Conservation (phyloP, 2,113 vertebrate species). For the Menura novaehollandiae region DNA sequence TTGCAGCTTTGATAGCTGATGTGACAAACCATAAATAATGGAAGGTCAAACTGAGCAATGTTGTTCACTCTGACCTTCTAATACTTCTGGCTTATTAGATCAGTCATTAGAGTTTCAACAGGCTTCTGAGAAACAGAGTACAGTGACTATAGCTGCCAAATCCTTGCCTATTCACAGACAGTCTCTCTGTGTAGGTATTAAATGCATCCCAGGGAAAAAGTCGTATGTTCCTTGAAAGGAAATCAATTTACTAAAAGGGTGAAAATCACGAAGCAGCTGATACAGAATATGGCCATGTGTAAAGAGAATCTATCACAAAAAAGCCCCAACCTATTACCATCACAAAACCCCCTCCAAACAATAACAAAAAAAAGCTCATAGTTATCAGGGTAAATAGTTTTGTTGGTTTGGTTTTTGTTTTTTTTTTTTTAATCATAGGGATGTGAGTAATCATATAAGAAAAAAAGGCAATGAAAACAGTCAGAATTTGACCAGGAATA, state of each 20-base stretch:
- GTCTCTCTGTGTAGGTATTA: background rate
- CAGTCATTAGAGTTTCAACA: slow-evolving; percentile 39
- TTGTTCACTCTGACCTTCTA: slow-evolving; percentile 48
- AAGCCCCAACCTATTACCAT: rapidly evolving
- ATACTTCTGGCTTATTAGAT: slow-evolving; percentile 63
- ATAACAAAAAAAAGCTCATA: background rate
- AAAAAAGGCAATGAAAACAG: background rate
- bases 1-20: slow-evolving; percentile 43
- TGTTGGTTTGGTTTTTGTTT: background rate
- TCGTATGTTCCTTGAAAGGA: background rate
- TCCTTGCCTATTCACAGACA: background rate
- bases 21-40: slow-evolving; percentile 61
- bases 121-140: slow-evolving; percentile 30
- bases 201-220: background rate
- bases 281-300: background rate
- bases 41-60: slow-evolving; percentile 48
- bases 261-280: background rate
- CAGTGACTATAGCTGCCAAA: slow-evolving; percentile 28
- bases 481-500: background rate
- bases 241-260: background rate
- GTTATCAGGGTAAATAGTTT: background rate
- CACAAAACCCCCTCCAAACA: background rate
- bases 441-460: background rate
- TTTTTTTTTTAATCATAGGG: background rate
- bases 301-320: background rate